These are phyloP conservation scores for Tympanoctomys barrerae DNA, from an alignment of 2,797 vertebrate species.

Conservation along the genomic window DNA sequence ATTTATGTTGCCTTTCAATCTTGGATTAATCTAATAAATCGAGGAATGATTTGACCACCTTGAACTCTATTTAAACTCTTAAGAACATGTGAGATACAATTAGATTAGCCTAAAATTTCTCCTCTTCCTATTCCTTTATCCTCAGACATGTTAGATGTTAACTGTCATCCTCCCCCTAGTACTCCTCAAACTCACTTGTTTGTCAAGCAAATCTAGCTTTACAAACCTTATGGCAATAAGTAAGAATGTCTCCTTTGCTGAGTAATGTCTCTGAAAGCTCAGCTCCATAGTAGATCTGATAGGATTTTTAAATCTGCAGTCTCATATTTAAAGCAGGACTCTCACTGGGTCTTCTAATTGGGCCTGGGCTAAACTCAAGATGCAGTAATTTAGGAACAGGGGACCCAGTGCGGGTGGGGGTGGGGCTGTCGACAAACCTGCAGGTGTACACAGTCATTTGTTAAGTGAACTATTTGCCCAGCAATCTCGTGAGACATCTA, in stretches of 20 bases:
- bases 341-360: not conserved
- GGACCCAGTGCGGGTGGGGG: not conserved
- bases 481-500: not conserved
- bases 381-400: not conserved
- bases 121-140: conserved; percentile 42
- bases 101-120: not conserved
- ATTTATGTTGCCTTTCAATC: conserved; percentile 29
- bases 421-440: not conserved
- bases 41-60: conserved; percentile 21
- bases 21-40: conserved; percentile 48
- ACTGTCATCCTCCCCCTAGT: not conserved
- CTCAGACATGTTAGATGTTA: conserved; percentile 30
- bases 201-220: not conserved
- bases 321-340: not conserved
- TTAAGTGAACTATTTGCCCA: not conserved
- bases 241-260: not conserved
- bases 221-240: not conserved
- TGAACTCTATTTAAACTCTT: not conserved
- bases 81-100: not conserved
- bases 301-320: not conserved
- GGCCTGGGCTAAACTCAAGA: not conserved
- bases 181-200: not conserved
- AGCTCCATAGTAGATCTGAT: not conserved
- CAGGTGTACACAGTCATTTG: not conserved
- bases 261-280: not conserved